phyloP scores from a whole-genome alignment of 2,113 vertebrate species.

The Malurus elegans region DNA sequence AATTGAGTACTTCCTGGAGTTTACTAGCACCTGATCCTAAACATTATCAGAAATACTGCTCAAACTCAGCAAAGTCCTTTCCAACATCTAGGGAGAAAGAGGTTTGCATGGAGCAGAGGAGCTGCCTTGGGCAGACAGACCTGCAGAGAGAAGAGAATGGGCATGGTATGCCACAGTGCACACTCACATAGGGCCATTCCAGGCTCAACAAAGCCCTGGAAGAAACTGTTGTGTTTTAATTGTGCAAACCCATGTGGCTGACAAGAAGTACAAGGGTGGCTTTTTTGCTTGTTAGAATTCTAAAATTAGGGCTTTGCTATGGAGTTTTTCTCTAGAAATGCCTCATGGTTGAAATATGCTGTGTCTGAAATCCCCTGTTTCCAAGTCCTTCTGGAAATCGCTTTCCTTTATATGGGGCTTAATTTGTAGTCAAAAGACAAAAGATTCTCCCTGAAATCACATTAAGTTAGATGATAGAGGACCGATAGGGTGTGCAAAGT shows the following conservation, averaged over 20 bases:
- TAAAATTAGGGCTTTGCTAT: background rate
- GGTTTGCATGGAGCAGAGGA: background rate
- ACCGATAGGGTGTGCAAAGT: background rate
- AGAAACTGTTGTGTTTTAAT: conserved; percentile 67
- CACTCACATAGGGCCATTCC: background rate
- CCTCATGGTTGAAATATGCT: background rate
- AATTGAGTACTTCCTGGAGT: background rate
- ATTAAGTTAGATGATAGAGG: background rate
- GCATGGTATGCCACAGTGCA: background rate
- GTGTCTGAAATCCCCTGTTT: background rate
- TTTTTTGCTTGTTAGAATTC: background rate
- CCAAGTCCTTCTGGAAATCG: background rate
- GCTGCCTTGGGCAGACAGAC: conserved; percentile 1
- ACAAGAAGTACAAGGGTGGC: conserved; percentile 19
- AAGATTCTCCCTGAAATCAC: background rate
- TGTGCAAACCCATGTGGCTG: conserved; percentile 70
- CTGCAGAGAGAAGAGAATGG: conserved; percentile 19
- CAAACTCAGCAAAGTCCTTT: background rate
- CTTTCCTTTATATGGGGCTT: background rate
- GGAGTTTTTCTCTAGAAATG: conserved; percentile 1
- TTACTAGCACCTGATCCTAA: background rate
- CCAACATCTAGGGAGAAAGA: background rate
- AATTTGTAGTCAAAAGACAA: background rate
- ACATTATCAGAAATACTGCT: background rate
- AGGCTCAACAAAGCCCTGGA: conserved; percentile 53